A percentile compares a stretch with the other conserved stretches of the same genome.
phyloP scores from a whole-genome alignment of 2,888 invertebrate species.

The Apodemia hepburni region DNA sequence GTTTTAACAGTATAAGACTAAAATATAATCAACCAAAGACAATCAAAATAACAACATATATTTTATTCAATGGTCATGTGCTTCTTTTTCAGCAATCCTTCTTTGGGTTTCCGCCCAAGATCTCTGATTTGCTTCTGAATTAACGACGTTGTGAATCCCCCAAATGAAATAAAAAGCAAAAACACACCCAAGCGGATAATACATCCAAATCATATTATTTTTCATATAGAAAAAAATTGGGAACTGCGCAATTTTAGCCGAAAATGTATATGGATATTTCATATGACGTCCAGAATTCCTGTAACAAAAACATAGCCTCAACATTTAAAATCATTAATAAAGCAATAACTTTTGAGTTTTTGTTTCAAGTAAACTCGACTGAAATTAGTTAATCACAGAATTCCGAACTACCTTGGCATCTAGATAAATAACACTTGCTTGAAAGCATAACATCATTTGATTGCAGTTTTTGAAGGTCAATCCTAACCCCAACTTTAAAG shows the following conservation, averaged over 20 bases:
- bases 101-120: constrained; percentile 62
- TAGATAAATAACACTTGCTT: too few species aligned
- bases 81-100: constrained; percentile 57
- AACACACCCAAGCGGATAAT: constrained; percentile 79
- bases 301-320: constrained; percentile 32
- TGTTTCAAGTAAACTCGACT: too few species aligned
- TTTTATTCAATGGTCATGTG: constrained; percentile 36
- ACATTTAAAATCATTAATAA: too few species aligned
- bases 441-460: too few species aligned
- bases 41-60: background rate
- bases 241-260: constrained; percentile 90
- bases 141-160: constrained; percentile 83
- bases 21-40: too few species aligned
- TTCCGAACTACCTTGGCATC: too few species aligned
- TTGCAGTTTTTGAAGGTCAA: too few species aligned
- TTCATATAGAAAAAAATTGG: constrained; percentile 86
- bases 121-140: constrained; percentile 55
- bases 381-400: too few species aligned
- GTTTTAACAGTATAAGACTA: too few species aligned
- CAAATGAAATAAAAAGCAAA: constrained; percentile 82
- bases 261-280: constrained; percentile 92
- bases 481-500: too few species aligned
- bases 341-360: too few species aligned
- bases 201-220: constrained; percentile 88
- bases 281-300: constrained; percentile 83